phyloP scores from a whole-genome alignment of 2,113 vertebrate genomes.

The Calonectris borealis region DNA sequence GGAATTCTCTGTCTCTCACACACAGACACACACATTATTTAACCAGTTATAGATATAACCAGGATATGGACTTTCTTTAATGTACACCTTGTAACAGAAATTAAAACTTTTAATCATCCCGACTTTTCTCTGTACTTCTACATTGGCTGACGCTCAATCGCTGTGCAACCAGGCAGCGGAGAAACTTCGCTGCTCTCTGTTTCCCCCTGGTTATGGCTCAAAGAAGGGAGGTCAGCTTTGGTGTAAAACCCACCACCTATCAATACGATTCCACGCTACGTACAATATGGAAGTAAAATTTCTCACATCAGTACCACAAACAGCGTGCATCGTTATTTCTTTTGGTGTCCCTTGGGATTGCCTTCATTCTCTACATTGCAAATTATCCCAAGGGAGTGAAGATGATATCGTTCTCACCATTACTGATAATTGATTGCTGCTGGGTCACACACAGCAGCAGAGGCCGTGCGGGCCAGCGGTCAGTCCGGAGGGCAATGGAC shows the following conservation, averaged over 20 bases:
- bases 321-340: not conserved
- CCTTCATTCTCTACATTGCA: not conserved
- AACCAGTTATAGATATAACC: not conserved
- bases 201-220: not conserved
- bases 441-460: not conserved
- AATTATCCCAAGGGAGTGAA: not conserved
- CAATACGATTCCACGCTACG: accelerated
- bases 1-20: not conserved
- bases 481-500: not conserved
- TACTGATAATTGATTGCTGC: not conserved
- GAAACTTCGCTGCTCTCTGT: not conserved
- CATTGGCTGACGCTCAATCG: not conserved
- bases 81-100: not conserved
- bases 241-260: not conserved
- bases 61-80: not conserved
- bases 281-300: not conserved
- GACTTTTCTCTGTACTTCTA: not conserved
- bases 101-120: not conserved
- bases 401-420: not conserved
- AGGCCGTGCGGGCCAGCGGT: accelerated
- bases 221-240: not conserved
- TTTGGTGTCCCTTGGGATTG: not conserved
- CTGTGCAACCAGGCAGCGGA: not conserved
- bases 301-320: not conserved
- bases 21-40: not conserved